These are phyloP conservation scores for Urechis unicinctus DNA, from an alignment of 2,888 invertebrate genomes.

Conservation along the genomic window DNA sequence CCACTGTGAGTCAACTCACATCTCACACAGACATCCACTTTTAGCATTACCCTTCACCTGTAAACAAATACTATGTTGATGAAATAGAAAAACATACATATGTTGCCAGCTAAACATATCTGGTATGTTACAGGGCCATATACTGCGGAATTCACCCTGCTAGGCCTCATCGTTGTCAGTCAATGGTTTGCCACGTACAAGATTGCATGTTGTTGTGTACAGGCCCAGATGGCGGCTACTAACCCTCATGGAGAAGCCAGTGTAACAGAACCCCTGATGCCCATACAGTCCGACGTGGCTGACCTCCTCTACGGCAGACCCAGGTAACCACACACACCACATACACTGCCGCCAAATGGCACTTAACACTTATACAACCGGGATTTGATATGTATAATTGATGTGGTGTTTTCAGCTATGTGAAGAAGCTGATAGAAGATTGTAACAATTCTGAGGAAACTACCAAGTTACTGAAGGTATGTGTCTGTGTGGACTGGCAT, in stretches of 20 bases:
- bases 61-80: background rate
- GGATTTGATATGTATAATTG: background rate
- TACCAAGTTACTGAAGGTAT: constrained; percentile 64
- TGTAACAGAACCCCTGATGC: constrained; percentile 57
- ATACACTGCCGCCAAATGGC: constrained; percentile 25
- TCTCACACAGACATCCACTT: background rate
- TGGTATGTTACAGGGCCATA: no score
- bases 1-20: constrained; percentile 27
- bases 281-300: constrained; percentile 67
- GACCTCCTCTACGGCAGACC: constrained; percentile 77
- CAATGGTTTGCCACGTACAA: no score
- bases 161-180: no score
- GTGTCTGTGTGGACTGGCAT: no score
- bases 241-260: constrained; percentile 41
- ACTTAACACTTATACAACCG: background rate
- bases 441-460: constrained; percentile 87
- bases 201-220: no score
- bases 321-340: constrained; percentile 55
- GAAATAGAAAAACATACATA: no score
- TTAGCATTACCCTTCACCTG: background rate
- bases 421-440: constrained; percentile 93
- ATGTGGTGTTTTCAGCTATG: constrained; percentile 56
- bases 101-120: no score
- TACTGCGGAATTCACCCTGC: no score
- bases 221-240: constrained; percentile 33